Conservation (phyloP, 92 coral and sea anemone genomes). For the Bergia sp. region DNA sequence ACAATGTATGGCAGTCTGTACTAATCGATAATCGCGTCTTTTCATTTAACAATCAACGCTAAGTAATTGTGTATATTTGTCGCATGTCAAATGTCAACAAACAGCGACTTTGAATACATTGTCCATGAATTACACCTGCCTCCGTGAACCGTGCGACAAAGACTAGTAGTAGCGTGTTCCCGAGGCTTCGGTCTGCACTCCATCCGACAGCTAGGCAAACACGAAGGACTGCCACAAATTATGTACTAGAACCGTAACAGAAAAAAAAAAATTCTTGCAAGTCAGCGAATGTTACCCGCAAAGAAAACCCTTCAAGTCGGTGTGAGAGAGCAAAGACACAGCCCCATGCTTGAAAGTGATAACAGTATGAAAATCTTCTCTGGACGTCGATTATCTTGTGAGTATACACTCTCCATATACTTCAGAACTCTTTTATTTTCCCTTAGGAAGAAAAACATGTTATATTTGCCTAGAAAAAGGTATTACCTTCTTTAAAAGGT, state of each 20-base stretch:
- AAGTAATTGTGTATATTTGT: conserved; percentile 16
- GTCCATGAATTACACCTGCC: conserved; percentile 14
- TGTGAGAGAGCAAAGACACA: neutral
- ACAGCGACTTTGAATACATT: conserved; percentile 19
- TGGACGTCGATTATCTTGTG: conserved; percentile 4
- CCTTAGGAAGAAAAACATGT: neutral
- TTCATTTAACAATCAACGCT: conserved; percentile 28
- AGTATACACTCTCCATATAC: neutral
- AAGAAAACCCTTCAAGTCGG: neutral
- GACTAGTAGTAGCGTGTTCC: neutral
- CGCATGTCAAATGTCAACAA: conserved; percentile 32
- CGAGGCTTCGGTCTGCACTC: neutral
- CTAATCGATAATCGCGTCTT: conserved; percentile 12
- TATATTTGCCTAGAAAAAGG: neutral
- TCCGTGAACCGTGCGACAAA: neutral
- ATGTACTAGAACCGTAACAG: neutral
- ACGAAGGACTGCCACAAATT: conserved; percentile 18
- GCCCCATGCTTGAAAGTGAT: neutral
- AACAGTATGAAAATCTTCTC: neutral
- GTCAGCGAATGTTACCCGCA: conserved; percentile 16
- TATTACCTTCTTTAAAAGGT: neutral
- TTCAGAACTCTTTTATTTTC: neutral
- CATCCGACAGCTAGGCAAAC: conserved; percentile 17
- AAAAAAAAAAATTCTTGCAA: neutral
- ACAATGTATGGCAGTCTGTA: neutral